Percentiles rank a stretch among this genome's conserved stretches.
Evolutionary conservation across 2,888 invertebrate species (phyloP).

Genomic region (Drosophila diplacantha): DNA sequence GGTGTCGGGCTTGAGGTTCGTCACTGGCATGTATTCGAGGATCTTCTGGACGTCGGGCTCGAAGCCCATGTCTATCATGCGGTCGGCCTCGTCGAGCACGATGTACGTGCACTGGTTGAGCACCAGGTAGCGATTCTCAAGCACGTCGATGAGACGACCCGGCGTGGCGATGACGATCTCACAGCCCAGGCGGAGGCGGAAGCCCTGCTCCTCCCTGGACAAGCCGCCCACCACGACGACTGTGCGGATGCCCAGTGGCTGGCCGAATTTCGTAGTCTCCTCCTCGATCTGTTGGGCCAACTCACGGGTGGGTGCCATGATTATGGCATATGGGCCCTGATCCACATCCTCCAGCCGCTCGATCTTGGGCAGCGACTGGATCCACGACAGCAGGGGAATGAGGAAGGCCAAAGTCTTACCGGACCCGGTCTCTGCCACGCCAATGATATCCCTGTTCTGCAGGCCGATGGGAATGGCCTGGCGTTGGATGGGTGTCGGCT

Average conservation of each 20-base stretch:
- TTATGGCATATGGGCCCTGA: constrained; percentile 99
- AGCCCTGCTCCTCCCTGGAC: constrained; percentile 98
- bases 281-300: constrained; percentile 99
- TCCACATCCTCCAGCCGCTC: constrained; percentile 93
- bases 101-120: constrained; percentile 99
- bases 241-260: constrained; percentile 93
- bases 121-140: constrained; percentile 98
- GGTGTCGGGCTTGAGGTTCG: constrained; percentile 97
- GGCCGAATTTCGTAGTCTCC: constrained; percentile 98
- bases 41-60: constrained; percentile 99
- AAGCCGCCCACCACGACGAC: constrained; percentile 99
- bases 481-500: constrained; percentile 99
- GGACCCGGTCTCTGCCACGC: constrained; percentile 99
- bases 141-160: constrained; percentile 98
- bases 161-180: constrained; percentile 99
- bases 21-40: constrained; percentile 97
- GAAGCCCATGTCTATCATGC: constrained; percentile 99
- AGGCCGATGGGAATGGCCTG: constrained; percentile 99
- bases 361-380: constrained; percentile 97
- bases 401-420: constrained; percentile 99
- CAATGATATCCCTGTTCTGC: constrained; percentile 97
- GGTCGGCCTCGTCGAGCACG: constrained; percentile 96
- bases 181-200: constrained; percentile 96
- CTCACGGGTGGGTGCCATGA: constrained; percentile 99
- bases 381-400: constrained; percentile 98